phyloP scores from a whole-genome alignment of 2,888 invertebrate genomes.

The Gastracanthus pulcherrimus region DNA sequence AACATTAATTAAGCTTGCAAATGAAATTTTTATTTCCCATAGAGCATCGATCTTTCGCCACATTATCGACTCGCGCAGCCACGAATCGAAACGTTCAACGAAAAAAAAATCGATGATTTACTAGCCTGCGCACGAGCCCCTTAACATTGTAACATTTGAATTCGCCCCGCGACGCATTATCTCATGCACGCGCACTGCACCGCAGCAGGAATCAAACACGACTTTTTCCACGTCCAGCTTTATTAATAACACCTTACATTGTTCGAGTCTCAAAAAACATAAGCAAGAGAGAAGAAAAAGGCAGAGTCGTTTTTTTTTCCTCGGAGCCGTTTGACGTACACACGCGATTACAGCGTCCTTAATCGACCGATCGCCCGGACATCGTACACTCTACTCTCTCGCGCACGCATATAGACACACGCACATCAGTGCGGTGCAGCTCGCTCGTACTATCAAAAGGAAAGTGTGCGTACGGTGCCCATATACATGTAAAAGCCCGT shows the following conservation, averaged over 20 bases:
- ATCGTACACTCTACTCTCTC: too few relatives aligned
- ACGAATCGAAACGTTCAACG: too few relatives aligned
- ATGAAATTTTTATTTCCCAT: conserved; percentile 4
- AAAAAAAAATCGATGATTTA: conserved; percentile 28
- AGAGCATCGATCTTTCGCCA: conserved; percentile 23
- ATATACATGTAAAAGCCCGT: too few relatives aligned
- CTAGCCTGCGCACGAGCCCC: background rate
- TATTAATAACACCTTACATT: conserved; percentile 40
- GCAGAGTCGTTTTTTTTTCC: background rate
- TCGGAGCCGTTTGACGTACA: background rate
- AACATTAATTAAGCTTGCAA: too few relatives aligned
- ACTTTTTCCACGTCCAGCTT: conserved; percentile 9
- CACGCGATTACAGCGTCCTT: conserved; percentile 1
- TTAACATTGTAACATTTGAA: conserved; percentile 2
- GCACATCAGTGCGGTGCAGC: background rate
- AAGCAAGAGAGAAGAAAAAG: background rate
- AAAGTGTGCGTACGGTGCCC: background rate
- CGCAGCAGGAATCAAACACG: too few relatives aligned
- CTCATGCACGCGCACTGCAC: too few relatives aligned
- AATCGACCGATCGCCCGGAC: too few relatives aligned
- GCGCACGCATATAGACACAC: too few relatives aligned
- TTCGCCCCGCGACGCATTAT: background rate
- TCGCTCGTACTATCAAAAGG: too few relatives aligned
- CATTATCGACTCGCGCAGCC: background rate
- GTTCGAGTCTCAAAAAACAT: background rate